Evolutionary conservation across 2,113 vertebrate genomes (phyloP).

Genomic region (Sinocyclocheilus rhinocerous): DNA sequence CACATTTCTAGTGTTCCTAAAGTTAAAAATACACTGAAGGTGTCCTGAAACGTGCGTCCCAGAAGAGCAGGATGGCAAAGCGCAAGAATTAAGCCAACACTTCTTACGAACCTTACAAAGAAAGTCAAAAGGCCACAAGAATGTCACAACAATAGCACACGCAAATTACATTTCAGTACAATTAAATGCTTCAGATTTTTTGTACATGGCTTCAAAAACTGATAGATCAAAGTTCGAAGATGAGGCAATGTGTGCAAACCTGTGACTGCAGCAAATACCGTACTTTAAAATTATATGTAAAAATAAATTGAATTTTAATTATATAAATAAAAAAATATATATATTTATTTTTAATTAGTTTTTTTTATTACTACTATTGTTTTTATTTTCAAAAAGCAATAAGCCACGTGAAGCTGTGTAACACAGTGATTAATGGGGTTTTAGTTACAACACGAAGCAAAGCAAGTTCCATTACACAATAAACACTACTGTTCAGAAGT

Average conservation of each 20-base stretch:
- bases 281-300: background rate
- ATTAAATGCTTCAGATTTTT: too few species aligned
- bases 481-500: background rate
- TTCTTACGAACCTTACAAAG: background rate
- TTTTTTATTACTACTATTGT: too few species aligned
- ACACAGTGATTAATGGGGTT: too few species aligned
- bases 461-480: background rate
- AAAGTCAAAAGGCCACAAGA: background rate
- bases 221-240: background rate
- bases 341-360: too few species aligned
- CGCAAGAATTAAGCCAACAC: background rate
- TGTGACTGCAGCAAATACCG: background rate
- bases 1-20: slow-evolving; percentile 27
- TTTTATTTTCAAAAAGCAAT: too few species aligned
- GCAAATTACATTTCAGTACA: too few species aligned
- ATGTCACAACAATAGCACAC: background rate
- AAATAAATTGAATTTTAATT: background rate
- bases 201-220: background rate
- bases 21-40: slow-evolving; percentile 58
- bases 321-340: background rate
- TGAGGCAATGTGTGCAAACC: background rate
- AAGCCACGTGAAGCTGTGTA: too few species aligned
- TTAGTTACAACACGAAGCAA: too few species aligned
- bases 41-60: slow-evolving; percentile 44
- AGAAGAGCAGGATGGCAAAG: background rate